phyloP scores from a whole-genome alignment of 1,140 invertebrate genomes.

The Magallana gigas region DNA sequence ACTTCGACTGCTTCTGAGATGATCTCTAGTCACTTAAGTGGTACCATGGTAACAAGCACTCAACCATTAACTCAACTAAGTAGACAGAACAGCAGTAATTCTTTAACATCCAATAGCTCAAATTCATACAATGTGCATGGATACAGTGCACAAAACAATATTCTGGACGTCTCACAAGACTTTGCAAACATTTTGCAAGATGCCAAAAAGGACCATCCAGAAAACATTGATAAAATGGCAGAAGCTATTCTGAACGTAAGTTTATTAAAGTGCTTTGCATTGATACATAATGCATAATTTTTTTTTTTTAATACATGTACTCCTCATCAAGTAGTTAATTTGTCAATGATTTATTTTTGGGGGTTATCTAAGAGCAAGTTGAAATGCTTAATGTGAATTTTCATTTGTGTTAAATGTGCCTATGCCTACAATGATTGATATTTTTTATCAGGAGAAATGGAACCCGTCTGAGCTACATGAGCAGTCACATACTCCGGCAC shows the following conservation, averaged over 20 bases:
- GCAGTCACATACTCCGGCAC: background rate
- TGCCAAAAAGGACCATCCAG: slow-evolving; percentile 41
- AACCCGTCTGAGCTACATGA: background rate
- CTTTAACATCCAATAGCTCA: background rate
- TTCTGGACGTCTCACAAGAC: slow-evolving; percentile 1
- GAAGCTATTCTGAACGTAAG: slow-evolving; percentile 40
- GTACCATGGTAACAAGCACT: slow-evolving; percentile 3
- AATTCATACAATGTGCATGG: background rate
- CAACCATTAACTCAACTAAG: slow-evolving; percentile 19
- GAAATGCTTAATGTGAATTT: no score
- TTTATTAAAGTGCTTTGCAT: background rate
- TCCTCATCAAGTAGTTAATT: no score
- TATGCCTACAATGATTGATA: background rate
- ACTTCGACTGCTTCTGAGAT: background rate
- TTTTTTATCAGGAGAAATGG: slow-evolving; percentile 20
- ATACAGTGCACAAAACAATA: background rate
- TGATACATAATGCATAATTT: no score
- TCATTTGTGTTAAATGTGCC: background rate
- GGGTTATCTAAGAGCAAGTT: no score
- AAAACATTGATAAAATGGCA: slow-evolving; percentile 43
- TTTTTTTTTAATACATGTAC: no score
- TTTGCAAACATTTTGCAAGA: slow-evolving; percentile 38
- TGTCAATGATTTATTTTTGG: no score
- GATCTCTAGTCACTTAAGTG: background rate
- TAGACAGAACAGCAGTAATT: background rate